These are phyloP conservation scores for Asarcornis scutulata DNA, from an alignment of 2,113 vertebrate species.

Conservation along the genomic window DNA sequence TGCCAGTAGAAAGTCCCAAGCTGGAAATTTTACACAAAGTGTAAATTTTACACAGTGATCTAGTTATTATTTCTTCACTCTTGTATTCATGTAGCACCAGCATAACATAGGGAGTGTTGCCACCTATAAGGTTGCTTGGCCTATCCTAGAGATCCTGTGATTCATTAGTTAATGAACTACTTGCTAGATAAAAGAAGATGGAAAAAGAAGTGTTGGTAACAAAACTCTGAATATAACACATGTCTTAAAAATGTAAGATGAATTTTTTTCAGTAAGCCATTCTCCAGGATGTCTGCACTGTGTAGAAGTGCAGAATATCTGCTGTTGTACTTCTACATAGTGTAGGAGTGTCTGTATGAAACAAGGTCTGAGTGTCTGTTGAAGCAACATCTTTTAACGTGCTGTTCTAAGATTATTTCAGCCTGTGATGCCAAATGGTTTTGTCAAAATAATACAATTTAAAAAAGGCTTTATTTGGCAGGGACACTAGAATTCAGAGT, in stretches of 20 bases:
- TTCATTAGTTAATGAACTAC: neutral
- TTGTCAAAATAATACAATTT: neutral
- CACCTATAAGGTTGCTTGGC: neutral
- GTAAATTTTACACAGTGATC: constrained; percentile 1
- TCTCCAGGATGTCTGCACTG: neutral
- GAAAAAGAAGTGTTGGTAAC: neutral
- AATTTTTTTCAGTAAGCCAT: neutral
- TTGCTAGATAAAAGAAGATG: neutral
- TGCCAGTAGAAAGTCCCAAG: neutral
- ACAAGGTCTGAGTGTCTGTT: neutral
- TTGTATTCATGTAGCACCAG: neutral
- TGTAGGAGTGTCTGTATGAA: neutral
- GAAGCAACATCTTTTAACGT: neutral
- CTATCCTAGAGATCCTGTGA: neutral
- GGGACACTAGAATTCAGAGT: neutral
- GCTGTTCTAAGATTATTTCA: neutral
- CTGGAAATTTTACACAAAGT: constrained; percentile 1
- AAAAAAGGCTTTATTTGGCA: neutral
- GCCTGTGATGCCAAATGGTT: neutral
- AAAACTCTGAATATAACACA: neutral
- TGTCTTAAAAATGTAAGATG: neutral
- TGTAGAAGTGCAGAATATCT: no score
- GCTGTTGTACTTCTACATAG: no score
- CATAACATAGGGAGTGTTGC: neutral
- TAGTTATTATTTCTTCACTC: neutral